phyloP scores from a whole-genome alignment of 1,140 invertebrate species.

The Penaeus vannamei region DNA sequence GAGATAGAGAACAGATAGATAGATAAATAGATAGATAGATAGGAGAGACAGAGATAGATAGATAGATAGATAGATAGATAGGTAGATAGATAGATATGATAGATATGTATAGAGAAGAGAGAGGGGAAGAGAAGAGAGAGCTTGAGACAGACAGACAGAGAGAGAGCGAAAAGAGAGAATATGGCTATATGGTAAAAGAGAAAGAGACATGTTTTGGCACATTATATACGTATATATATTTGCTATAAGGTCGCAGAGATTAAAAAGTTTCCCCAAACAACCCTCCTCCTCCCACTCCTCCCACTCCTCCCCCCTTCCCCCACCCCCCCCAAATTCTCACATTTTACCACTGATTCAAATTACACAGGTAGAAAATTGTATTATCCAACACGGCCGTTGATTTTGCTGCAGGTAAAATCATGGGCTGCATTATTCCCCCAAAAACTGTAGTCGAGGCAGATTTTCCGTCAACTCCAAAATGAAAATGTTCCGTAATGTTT shows the following conservation, averaged over 20 bases:
- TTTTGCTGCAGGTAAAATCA: conserved; percentile 59
- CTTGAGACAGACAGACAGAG: too few relatives aligned
- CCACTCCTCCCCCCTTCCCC: neutral
- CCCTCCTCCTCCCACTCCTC: neutral
- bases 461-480: conserved; percentile 43
- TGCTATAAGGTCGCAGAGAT: neutral
- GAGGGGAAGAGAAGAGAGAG: too few relatives aligned
- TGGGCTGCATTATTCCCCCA: conserved; percentile 53
- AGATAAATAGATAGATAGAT: too few relatives aligned
- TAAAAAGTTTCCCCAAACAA: neutral
- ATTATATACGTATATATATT: neutral
- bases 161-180: too few relatives aligned
- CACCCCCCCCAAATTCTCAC: conserved; percentile 44
- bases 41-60: too few relatives aligned
- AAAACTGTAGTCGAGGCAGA: conserved; percentile 63
- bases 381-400: conserved; percentile 51
- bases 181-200: too few relatives aligned
- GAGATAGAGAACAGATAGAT: too few relatives aligned
- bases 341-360: conserved; percentile 63
- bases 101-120: too few relatives aligned
- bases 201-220: too few relatives aligned
- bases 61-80: too few relatives aligned
- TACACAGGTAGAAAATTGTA: conserved; percentile 65
- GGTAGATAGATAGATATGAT: too few relatives aligned
- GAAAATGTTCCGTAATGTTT: conserved; percentile 39